Evolutionary conservation across 2,797 vertebrate genomes (phyloP), one percentile per base, ranked within the genome.

Genomic region (Hephaestus fuliginosus): DNA sequence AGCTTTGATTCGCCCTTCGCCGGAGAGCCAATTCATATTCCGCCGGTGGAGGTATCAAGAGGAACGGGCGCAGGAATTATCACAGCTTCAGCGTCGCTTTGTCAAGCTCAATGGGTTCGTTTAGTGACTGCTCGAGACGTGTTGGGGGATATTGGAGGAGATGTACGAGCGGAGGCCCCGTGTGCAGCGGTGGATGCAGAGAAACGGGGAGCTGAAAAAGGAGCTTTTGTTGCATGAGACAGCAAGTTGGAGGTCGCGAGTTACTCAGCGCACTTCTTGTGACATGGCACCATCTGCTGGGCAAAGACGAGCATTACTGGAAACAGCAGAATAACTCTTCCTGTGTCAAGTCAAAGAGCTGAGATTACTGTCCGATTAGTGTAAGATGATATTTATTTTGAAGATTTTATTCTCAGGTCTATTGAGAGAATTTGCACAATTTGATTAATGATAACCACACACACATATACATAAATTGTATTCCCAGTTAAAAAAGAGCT

Each of bases 211-310:
- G 56, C 52, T 39, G 44, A 73, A 72, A 28, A 3, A 53, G 30
- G 17, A 53, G 52, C 20, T 58, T 71, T 6, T 22, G 52, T 25
- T 53, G 18, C 33, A 65, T 1, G 17, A 52, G 44, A 2, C 12
- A 15, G 66, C 20, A 68, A 44, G 49, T 3, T 22, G 17, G 28
- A 49, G 28, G 43, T 4, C 20, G 28, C 25, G n/a, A 25, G 18
- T 36, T 18, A 43, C n/a, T 6, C 22, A 30, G 4, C 5, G 2
- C 1, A 76, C 64, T 61, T 52, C 10, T 76, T 80, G 69, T 76
- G 25, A 6, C 14, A 77, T 30, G 68, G 70, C 76, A 1, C 90
- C 92, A 75, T 87, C 94, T 94, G 70, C 78, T 93, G 94, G 91
- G 1, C 10, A 81, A 15, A 64, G 13, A 39, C 3, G 8, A 9